Percentiles rank a stretch among this genome's conserved stretches.
These are phyloP conservation scores for Tragelaphus buxtoni DNA, from an alignment of 2,113 vertebrate species.

Conservation along the genomic window DNA sequence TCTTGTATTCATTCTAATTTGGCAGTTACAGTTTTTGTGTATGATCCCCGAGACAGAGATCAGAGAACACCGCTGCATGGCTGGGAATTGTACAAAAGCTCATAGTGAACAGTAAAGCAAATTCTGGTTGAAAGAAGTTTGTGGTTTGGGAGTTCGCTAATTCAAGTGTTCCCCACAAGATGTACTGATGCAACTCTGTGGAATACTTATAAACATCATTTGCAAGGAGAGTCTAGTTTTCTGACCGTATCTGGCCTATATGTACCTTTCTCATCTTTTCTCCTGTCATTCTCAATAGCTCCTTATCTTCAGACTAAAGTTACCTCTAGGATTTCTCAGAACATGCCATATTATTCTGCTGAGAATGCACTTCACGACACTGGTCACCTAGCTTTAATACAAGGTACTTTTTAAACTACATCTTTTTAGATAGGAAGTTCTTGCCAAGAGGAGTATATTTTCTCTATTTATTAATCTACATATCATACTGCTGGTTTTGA, in stretches of 20 bases:
- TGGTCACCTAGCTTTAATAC: background rate
- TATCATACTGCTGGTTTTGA: background rate
- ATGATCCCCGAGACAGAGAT: background rate
- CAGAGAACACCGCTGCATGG: background rate
- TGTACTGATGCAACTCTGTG: background rate
- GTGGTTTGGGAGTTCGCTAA: background rate
- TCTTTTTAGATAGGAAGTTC: background rate
- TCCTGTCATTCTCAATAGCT: background rate
- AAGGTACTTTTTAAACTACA: background rate
- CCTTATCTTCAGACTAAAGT: background rate
- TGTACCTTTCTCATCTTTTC: background rate
- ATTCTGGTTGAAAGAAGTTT: constrained; percentile 14
- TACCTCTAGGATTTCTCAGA: background rate
- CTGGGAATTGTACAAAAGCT: background rate
- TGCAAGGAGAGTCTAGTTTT: background rate
- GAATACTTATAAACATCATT: background rate
- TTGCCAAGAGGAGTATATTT: background rate
- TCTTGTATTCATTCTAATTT: background rate
- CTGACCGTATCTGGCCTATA: background rate
- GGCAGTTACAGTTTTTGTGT: background rate
- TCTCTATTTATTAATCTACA: background rate
- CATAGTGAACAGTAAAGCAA: constrained; percentile 29
- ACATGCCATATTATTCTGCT: background rate
- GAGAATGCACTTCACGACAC: background rate
- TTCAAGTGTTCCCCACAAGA: background rate